Evolutionary conservation across 1,140 invertebrate species (phyloP).

Genomic region (Diachasmimorpha longicaudata): DNA sequence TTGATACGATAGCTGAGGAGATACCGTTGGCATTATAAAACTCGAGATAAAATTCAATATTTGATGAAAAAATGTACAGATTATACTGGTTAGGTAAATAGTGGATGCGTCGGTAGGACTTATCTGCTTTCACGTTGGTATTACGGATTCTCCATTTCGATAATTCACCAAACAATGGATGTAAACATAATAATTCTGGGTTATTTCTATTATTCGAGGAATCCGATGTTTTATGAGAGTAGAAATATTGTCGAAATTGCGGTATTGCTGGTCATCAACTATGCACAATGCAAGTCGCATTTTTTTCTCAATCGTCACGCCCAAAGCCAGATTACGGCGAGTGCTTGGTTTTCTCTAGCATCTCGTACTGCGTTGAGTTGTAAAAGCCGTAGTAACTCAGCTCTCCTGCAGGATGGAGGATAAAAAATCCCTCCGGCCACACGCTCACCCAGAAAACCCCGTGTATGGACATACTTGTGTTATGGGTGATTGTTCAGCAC

Average conservation of each 20-base stretch:
- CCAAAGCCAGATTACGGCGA: slow-evolving; percentile 5
- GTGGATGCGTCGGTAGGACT: background rate
- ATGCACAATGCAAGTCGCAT: background rate
- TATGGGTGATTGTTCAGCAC: slow-evolving; percentile 5
- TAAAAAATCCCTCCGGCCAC: slow-evolving; percentile 41
- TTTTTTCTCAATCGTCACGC: background rate
- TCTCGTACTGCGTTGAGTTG: slow-evolving; percentile 30
- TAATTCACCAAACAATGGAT: background rate
- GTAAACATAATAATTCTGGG: background rate
- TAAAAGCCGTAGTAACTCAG: slow-evolving; percentile 41
- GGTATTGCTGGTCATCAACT: background rate
- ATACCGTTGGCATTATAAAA: background rate
- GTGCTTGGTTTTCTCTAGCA: background rate
- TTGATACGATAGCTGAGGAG: background rate
- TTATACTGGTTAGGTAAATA: background rate
- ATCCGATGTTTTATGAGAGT: background rate
- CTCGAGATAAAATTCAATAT: background rate
- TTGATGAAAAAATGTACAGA: background rate
- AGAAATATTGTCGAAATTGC: background rate
- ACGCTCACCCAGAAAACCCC: slow-evolving; percentile 37
- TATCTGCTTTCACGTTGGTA: background rate
- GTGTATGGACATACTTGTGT: slow-evolving; percentile 2
- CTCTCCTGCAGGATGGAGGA: slow-evolving; percentile 48
- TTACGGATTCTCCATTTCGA: background rate
- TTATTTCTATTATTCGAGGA: background rate